Evolutionary conservation across 2,888 invertebrate genomes (phyloP), one percentile per base, ranked within the genome.

Genomic region (Aleiodes leptofemur): DNA sequence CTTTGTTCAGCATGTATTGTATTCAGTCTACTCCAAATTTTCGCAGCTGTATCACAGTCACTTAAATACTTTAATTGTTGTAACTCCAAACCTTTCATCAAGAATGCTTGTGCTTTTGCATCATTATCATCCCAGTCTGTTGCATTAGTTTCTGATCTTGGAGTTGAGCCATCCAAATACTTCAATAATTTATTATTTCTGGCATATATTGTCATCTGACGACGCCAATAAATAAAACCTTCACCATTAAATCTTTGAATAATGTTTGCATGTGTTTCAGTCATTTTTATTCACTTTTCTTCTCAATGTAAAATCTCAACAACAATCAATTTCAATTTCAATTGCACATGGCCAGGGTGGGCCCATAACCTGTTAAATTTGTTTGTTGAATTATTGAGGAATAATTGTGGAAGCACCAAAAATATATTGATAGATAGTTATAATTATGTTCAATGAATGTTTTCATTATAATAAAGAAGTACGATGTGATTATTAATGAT

Each of bases 31-130:
- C 48, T 7, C 75, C 75, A 71, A 71, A 71, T 70, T 64, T 64
- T 4, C 9, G 56, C 57, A 31, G 70, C 76, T 8, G 74, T 69
- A 1, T 53, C 64, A 55, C 79, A 79, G 51, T 74, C 75, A 53
- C 48, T 16, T 29, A 61, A 14, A 64, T 76, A 76, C 5, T 66
- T 73, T 13, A 79, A 38, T 55, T 78, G 72, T 11, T 79, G 72
- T n/a, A 76, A 50, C 64, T 79, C 76, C 1, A 79, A 50, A n/a
- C 75, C 77, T 16, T 69, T 64, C 77, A 76, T 77, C 34, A 78
- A 48, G 29, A 75, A 76, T 4, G 76, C 76, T 23, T 77, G 69
- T 11, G 77, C 75, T 50, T 74, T 56, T 16, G 74, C 74, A 61
- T 76, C 76, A 38, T 76, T 74, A 29, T 72, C 66, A 38, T 75